These are phyloP conservation scores for Pipistrellus pygmaeus DNA, from an alignment of 2,797 vertebrate genomes.

Conservation along the genomic window DNA sequence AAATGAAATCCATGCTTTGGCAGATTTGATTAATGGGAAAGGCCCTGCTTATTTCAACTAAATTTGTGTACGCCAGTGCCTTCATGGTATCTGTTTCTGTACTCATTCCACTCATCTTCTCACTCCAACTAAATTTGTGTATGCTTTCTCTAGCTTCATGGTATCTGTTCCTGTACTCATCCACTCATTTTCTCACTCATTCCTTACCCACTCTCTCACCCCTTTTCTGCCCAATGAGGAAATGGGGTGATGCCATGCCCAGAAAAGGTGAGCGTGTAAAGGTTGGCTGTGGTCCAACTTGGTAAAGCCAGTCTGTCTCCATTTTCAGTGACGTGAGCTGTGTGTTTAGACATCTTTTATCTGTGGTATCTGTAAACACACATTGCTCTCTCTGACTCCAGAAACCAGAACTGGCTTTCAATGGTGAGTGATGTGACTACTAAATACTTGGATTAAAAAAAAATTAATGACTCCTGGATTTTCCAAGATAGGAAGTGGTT, in stretches of 20 bases:
- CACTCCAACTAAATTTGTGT: neutral
- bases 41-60: neutral
- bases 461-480: conserved; percentile 21
- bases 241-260: neutral
- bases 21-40: neutral
- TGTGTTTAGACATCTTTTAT: conserved; percentile 57
- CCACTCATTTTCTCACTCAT: neutral
- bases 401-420: conserved; percentile 50
- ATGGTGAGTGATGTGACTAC: conserved; percentile 39
- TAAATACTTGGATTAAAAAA: conserved; percentile 62
- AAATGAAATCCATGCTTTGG: conserved; percentile 5
- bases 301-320: conserved; percentile 5
- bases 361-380: neutral
- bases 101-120: neutral
- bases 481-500: conserved; percentile 56
- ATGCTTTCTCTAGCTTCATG: neutral
- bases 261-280: neutral
- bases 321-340: conserved; percentile 5
- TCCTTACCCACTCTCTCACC: neutral
- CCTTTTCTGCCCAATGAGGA: neutral
- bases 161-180: neutral
- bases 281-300: neutral
- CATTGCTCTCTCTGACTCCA: conserved; percentile 15
- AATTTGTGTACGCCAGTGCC: neutral
- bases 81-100: neutral